Evolutionary conservation across 1,140 invertebrate genomes (phyloP).

Genomic region (Drosophila gunungcola): DNA sequence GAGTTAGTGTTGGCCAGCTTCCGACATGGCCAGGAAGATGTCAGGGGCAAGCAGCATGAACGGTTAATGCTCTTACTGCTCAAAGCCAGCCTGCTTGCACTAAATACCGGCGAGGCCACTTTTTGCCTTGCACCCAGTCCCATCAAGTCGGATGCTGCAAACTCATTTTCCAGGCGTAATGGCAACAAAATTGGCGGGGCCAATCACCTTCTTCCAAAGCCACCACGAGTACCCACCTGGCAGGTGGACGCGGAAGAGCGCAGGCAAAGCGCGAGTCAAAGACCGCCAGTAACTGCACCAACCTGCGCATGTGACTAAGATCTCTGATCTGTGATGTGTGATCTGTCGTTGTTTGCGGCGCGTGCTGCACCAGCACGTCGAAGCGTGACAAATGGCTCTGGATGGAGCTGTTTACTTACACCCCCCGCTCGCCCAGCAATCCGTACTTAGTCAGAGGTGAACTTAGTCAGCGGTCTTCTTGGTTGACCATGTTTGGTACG

Average conservation of each 20-base stretch:
- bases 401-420: conserved; percentile 30
- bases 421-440: not conserved
- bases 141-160: conserved; percentile 21
- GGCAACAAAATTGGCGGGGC: conserved; percentile 45
- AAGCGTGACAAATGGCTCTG: conserved; percentile 71
- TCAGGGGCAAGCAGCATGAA: conserved; percentile 46
- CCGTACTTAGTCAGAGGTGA: not conserved
- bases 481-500: not conserved
- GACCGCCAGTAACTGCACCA: conserved; percentile 49
- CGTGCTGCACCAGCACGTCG: conserved; percentile 59
- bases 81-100: conserved; percentile 43
- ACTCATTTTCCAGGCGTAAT: conserved; percentile 40
- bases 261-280: conserved; percentile 55
- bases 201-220: conserved; percentile 55
- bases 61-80: conserved; percentile 50
- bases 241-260: conserved; percentile 56
- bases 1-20: conserved; percentile 30
- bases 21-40: conserved; percentile 47
- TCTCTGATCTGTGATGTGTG: no score
- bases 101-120: conserved; percentile 58
- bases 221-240: conserved; percentile 27
- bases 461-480: conserved; percentile 29
- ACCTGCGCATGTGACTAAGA: conserved; percentile 31
- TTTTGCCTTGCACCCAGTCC: conserved; percentile 37
- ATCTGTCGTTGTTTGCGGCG: conserved; percentile 44